Evolutionary conservation across 2,888 invertebrate species (phyloP).

Genomic region (Caenorhabditis becei): DNA sequence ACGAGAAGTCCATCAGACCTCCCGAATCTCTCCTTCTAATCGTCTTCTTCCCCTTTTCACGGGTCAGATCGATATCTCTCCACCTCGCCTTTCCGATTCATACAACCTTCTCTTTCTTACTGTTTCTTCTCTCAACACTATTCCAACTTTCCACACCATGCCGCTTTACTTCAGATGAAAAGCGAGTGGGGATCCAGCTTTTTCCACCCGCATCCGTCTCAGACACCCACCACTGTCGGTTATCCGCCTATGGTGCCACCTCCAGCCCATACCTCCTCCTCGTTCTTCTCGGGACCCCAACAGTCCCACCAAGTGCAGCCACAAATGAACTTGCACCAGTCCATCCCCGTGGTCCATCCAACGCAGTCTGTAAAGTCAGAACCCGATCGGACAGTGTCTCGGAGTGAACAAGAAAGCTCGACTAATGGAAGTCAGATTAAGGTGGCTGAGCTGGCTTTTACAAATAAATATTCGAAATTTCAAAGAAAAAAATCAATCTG

Average conservation of each 20-base stretch:
- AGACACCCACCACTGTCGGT: conserved; percentile 19
- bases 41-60: conserved; percentile 7
- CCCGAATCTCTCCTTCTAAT: neutral
- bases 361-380: conserved; percentile 6
- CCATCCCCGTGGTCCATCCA: conserved; percentile 29
- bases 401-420: conserved; percentile 34
- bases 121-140: neutral
- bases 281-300: conserved; percentile 22
- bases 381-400: conserved; percentile 12
- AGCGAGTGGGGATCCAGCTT: conserved; percentile 45
- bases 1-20: neutral
- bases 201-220: conserved; percentile 36
- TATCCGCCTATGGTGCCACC: conserved; percentile 30
- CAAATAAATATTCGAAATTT: neutral
- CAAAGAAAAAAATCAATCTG: neutral
- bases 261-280: conserved; percentile 25
- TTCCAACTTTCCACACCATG: neutral
- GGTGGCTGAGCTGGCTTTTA: conserved; percentile 35
- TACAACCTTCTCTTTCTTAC: neutral
- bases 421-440: conserved; percentile 22
- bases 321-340: conserved; percentile 18
- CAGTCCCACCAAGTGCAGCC: conserved; percentile 4
- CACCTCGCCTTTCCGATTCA: neutral
- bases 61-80: conserved; percentile 12
- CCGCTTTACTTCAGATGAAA: conserved; percentile 36